Base-by-base conservation (phyloP, 2,113 vertebrate species). In the Cathartes aura region DNA sequence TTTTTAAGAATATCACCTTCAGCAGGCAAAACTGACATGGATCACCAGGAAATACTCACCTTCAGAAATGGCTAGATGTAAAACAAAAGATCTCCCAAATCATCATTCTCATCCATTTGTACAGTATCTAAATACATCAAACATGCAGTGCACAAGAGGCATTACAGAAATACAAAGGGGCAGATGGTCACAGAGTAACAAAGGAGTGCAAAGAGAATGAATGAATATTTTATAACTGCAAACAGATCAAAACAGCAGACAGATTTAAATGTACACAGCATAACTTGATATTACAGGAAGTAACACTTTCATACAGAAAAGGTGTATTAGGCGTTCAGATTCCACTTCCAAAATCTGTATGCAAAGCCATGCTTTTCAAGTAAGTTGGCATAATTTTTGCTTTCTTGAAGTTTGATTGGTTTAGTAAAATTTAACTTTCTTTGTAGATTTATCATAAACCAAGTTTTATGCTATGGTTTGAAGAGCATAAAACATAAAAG, bases 21-120 rank as follows among this genome's bases (percentile, higher is more conserved):
- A 78, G 24, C 53, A 96, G 58, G 42, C 43, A 89, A 68, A 70
- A 64, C 30, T n/a, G 34, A 85, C 38, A 81, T 2, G 9, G 56
- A 76, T 55, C 62, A 62, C 63, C 63, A 82, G 43, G 87, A 88
- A 78, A 91, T 92, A 98, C 97, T 98, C 86, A 98, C 98, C 97
- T 97, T 97, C 72, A 97, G 87, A 92, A 94, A 70, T 4, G 3
- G 48, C 90, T 90, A 92, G 55, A 91, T 74, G 53, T 56, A 90
- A 97, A 97, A 95, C 48, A 97, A 96, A 97, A 96, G 17, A 76
- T 71, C 92, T 98, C 34, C 85, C 91, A 97, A 93, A 97, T 84
- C 71, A 98, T 75, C 81, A 72, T 80, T 95, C 79, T 96, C 87
- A 93, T 60, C 84, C 91, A 91, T 63, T 78, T 85, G 48, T 85